Base-by-base conservation (phyloP, 2,888 invertebrate species). In the Platycheirus rosarum region DNA sequence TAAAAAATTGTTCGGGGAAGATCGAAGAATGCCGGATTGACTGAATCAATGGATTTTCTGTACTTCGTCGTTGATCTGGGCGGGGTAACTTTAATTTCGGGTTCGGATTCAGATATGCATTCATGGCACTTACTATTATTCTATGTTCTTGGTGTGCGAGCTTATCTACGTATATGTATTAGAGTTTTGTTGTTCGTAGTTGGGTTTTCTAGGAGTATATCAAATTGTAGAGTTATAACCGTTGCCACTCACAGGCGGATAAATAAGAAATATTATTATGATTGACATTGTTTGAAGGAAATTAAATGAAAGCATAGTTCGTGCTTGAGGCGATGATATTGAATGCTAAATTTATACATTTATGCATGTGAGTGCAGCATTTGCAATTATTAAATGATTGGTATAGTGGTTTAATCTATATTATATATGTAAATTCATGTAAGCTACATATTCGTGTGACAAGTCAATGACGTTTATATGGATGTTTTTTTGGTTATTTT, bases 201-300 rank as follows among this genome's bases (percentile, higher is more conserved):
- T 26, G 2, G 29, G 8, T 3, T 40, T 23, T 35, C 53, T 20
- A 35, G 4, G 13, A 9, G n/a, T 9, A 44, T 49, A n/a, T 35
- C 35, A 35, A 60, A 18, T 42, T 23, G 13, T 40, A 29, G 14
- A 55, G 48, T 20, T 46, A 63, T 20, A 63, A 42, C 69, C 65
- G 32, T 70, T 65, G 57, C 70, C 55, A 70, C 65, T 49, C 55
- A 57, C 57, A 65, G 70, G 48, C 77, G 65, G 70, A 55, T 70
- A n/a, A n/a, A 70, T 65, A 18, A 48, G 65, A 77, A 77, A 69
- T 70, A 60, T 75, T n/a, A 75, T 77, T 70, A 51, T 77, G 77
- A 77, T 65, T 77, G 77, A 77, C 77, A 65, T 60, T 60, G 44
- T 77, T 70, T 70, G 65, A 70, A 70, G 70, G 49, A 77, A 77